phyloP scores from a whole-genome alignment of 64 coral and sea anemone species.

The Dendronephthya gigantea region DNA sequence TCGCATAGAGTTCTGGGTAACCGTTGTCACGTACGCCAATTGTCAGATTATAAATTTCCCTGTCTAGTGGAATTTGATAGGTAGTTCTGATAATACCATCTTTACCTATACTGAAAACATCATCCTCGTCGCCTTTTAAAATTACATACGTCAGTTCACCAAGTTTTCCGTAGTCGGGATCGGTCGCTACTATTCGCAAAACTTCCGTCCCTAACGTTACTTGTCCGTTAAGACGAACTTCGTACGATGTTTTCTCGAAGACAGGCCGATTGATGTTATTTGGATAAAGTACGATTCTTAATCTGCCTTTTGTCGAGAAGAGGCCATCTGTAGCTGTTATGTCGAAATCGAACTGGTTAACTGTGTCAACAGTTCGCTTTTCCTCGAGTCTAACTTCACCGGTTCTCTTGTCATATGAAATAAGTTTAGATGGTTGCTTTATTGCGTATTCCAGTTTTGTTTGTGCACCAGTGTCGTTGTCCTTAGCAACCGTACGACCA shows the following conservation, averaged over 20 bases:
- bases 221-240: not conserved
- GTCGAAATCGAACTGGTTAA: not conserved
- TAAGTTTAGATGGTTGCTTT: not conserved
- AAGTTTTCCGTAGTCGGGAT: slow-evolving; percentile 13
- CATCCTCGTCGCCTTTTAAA: not conserved
- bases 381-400: not conserved
- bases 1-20: not conserved
- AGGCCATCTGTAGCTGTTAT: not conserved
- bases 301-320: not conserved
- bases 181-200: not conserved
- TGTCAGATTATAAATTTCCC: not conserved
- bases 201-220: not conserved
- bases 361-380: not conserved
- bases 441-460: not conserved
- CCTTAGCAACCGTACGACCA: not conserved
- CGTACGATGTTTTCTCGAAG: not conserved
- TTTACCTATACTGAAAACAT: not conserved
- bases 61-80: not conserved
- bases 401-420: not conserved
- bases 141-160: not conserved
- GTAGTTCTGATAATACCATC: not conserved
- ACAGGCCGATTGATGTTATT: not conserved
- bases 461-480: not conserved
- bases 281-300: not conserved
- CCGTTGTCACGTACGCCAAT: not conserved